Conservation (phyloP, 2,888 invertebrate species). For the Clivina fossor region DNA sequence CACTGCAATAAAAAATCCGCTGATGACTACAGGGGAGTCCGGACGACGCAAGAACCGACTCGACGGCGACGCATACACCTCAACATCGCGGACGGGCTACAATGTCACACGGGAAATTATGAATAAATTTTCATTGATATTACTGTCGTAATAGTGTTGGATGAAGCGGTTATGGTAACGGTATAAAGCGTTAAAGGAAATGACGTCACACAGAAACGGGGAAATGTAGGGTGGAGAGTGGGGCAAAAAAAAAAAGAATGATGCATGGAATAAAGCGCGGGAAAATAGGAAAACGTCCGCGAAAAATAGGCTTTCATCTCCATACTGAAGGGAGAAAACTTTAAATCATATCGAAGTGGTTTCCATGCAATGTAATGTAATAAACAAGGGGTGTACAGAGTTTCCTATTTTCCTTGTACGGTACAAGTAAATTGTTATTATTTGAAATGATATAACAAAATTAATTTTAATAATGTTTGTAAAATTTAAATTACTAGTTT, state of each 20-base stretch:
- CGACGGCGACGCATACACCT: too few relatives aligned
- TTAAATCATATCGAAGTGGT: slow-evolving; percentile 22
- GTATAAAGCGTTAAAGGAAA: slow-evolving; percentile 18
- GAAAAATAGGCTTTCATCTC: slow-evolving; percentile 24
- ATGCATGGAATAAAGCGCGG: slow-evolving; percentile 8
- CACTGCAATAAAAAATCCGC: too few relatives aligned
- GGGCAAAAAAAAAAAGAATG: background rate
- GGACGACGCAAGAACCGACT: too few relatives aligned
- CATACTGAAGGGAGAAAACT: slow-evolving; percentile 19
- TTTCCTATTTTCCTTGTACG: background rate
- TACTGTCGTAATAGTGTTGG: slow-evolving; percentile 26
- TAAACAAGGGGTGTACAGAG: slow-evolving; percentile 18
- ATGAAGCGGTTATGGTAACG: slow-evolving; percentile 26
- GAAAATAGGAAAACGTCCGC: slow-evolving; percentile 3
- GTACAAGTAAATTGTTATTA: background rate
- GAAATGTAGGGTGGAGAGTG: slow-evolving; percentile 6
- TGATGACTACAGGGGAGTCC: too few relatives aligned
- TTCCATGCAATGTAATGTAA: slow-evolving; percentile 20
- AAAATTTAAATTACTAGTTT: too few relatives aligned
- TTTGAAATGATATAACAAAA: too few relatives aligned
- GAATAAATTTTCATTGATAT: slow-evolving; percentile 32
- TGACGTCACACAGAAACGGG: background rate
- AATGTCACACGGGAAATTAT: slow-evolving; percentile 28
- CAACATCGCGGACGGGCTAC: too few relatives aligned
- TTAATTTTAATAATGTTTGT: too few relatives aligned